Base-by-base conservation (phyloP, 2,888 invertebrate genomes). In the Drosophila infuscata region DNA sequence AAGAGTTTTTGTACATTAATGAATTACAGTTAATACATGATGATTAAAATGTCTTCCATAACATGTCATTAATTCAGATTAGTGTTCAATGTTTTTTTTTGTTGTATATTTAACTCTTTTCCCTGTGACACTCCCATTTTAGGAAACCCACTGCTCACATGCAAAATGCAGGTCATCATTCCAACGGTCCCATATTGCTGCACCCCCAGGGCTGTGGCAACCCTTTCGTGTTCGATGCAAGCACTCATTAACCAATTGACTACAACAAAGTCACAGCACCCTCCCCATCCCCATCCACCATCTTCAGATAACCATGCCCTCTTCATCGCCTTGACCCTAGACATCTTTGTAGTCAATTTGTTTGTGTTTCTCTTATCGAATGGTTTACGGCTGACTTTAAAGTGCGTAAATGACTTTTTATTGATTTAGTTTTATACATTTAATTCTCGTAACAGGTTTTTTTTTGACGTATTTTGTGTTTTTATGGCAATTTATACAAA, bases 131-230 rank as follows among this genome's bases (percentile, higher is more conserved):
- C 4, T n/a, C 17, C 48, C 43, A 62, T 46, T 53, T 74, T 54
- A 35, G 32, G 49, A 30, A 59, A 30, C 35, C 62, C 65, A 53
- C 48, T 67, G 67, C 70, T 51, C 38, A 32, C 53, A 76, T 83
- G 72, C 74, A 80, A 82, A 86, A 89, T 88, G 86, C 88, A 84
- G 90, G 86, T 84, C 90, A 89, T 89, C 89, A 89, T 84, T 79
- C 82, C 77, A 74, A 61, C 61, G 57, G 57, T 70, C 56, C 63
- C 20, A 25, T 25, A 25, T 25, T 25, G 20, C 20, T 25, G 20
- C 20, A 25, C 20, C 20, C 20, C 20, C 8, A n/a, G 5, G 12
- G 12, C 17, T 11, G 20, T 15, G 11, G 25, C 35, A 61, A 66
- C 60, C 70, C 67, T 60, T 74, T 68, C 48, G 52, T 60, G 69